phyloP scores from a whole-genome alignment of 35 echinoderm and acorn worm species.

The Nesometra sesokonis region DNA sequence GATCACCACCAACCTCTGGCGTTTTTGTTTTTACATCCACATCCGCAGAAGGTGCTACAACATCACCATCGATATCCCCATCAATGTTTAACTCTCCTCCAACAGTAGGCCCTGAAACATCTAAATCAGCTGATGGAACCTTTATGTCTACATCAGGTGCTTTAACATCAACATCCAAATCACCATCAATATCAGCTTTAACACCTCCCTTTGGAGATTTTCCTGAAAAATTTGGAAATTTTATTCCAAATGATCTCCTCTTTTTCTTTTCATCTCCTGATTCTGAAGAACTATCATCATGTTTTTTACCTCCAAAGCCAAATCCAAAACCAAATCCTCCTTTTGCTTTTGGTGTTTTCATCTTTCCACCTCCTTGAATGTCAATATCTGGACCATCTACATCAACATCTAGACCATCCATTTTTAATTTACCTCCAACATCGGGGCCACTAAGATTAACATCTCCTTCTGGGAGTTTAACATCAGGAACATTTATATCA shows the following conservation, averaged over 20 bases:
- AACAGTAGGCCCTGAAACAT: not conserved
- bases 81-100: not conserved
- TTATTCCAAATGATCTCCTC: constrained; percentile 5
- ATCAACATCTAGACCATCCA: constrained; percentile 20
- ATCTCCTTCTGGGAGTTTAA: constrained; percentile 31
- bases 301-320: not conserved
- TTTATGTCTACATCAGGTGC: constrained; percentile 24
- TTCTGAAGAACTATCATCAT: constrained; percentile 12
- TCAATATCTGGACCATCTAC: constrained; percentile 3
- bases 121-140: not conserved
- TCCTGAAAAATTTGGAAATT: not conserved
- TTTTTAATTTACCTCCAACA: not conserved
- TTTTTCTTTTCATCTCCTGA: constrained; percentile 9
- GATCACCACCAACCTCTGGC: not conserved
- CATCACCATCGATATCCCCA: constrained; percentile 12
- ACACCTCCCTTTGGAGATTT: not conserved
- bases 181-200: constrained; percentile 16
- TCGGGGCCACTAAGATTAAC: constrained; percentile 20
- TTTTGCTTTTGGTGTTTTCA: constrained; percentile 14
- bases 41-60: constrained; percentile 4
- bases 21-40: not conserved
- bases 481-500: constrained; percentile 26
- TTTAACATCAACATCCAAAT: constrained; percentile 20
- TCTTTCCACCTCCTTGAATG: constrained; percentile 20
- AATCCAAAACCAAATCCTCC: constrained; percentile 28